Percentiles rank a stretch among this genome's conserved stretches.
Evolutionary conservation across 2,113 vertebrate species (phyloP).

Genomic region (Hippocampus barbouri): DNA sequence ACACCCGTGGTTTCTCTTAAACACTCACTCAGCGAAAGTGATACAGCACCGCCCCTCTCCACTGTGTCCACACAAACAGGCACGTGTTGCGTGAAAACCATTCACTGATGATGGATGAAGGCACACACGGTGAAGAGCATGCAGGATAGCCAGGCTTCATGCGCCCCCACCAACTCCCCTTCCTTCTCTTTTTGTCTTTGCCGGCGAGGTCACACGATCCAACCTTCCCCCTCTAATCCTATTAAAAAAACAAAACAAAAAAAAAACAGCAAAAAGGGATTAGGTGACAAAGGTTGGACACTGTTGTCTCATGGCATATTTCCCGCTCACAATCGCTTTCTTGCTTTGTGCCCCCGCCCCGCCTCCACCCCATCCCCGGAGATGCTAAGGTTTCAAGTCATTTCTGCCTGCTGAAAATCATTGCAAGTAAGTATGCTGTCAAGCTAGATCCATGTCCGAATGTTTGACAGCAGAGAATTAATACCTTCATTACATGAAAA

Average conservation of each 20-base stretch:
- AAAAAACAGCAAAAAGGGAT: conserved; percentile 50
- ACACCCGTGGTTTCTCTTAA: conserved; percentile 1
- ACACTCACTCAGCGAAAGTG: conserved; percentile 43
- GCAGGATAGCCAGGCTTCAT: conserved; percentile 27
- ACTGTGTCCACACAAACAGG: conserved; percentile 25
- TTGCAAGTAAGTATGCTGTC: conserved; percentile 1
- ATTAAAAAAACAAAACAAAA: conserved; percentile 36
- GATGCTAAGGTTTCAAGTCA: conserved; percentile 38
- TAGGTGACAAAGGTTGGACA: conserved; percentile 51
- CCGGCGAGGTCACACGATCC: conserved; percentile 38
- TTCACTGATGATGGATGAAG: conserved; percentile 55
- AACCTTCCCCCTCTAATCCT: conserved; percentile 60
- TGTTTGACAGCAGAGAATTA: conserved; percentile 5
- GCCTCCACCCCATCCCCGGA: neutral
- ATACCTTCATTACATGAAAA: conserved; percentile 5
- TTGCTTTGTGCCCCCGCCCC: neutral
- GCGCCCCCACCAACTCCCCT: conserved; percentile 14
- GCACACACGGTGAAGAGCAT: conserved; percentile 35
- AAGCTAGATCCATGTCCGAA: neutral
- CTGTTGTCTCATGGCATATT: conserved; percentile 45
- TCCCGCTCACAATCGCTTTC: conserved; percentile 3
- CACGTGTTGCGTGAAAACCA: conserved; percentile 57
- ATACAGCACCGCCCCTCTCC: conserved; percentile 34
- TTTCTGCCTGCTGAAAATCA: conserved; percentile 1
- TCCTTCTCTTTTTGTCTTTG: conserved; percentile 42